Base-by-base conservation (phyloP, 1,140 invertebrate genomes). In the Drosophila pruinosa region DNA sequence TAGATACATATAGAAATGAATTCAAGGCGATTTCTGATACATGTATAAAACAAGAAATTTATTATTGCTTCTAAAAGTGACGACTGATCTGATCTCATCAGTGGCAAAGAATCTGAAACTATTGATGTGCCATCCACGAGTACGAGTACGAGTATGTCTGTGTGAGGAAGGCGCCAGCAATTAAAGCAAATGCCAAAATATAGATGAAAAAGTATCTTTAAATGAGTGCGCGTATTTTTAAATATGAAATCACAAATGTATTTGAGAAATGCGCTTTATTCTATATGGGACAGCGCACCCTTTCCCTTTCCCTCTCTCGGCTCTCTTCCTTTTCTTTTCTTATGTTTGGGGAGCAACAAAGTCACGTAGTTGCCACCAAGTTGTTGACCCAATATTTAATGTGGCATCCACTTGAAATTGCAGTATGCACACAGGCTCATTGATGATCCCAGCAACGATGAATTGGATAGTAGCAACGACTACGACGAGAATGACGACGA, bases 71-170 rank as follows among this genome's bases (percentile, higher is more conserved):
- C 22, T 50, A 74, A 31, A 50, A 67, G 74, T 80, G 81, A 70
- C 78, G 81, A 85, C 61, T 67, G 80, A 85, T 86, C 81, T 80
- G 78, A 88, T 88, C 82, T 88, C 82, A 82, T 88, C 78, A 82
- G 71, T 59, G 68, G 67, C 56, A 76, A 59, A 86, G 58, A 57
- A 79, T 74, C 75, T 58, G 65, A 59, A 77, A 80, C 75, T 75
- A 72, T 79, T 75, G 59, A 62, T 73, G 70, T 76, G 56, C 58
- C 21, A 14, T 31, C 38, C 56, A 24, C 34, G 31, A 54, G 39
- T 39, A 6, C 47, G 17, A 53, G 43, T 63, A 64, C 69, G 53
- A 75, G 58, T 59, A 57, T 39, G 26, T 24, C 38, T 45, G 26
- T 54, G 24, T 15, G 8, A 31, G 47, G 8, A 56, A 76, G 81